Evolutionary conservation across 2,113 vertebrate genomes (phyloP).

Genomic region (Cygnus atratus): DNA sequence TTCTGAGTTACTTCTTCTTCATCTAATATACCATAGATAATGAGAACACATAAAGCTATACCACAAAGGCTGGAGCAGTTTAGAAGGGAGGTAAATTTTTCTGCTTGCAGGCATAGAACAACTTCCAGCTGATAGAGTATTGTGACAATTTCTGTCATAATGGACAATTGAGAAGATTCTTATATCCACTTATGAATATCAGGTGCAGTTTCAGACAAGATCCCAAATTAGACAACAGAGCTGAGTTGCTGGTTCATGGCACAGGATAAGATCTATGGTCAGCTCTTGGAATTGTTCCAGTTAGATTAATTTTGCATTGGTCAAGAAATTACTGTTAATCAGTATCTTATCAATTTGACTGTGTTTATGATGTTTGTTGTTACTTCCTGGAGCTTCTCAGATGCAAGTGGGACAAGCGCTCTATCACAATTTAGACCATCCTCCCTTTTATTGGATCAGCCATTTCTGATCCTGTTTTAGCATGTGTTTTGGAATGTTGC

Average conservation of each 20-base stretch:
- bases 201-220: not conserved
- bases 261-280: not conserved
- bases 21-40: too few species aligned
- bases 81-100: not conserved
- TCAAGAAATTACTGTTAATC: not conserved
- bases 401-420: not conserved
- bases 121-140: not conserved
- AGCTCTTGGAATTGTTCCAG: not conserved
- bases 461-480: not conserved
- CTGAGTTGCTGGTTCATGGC: not conserved
- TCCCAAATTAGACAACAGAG: not conserved
- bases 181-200: not conserved
- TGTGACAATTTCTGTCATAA: not conserved
- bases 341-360: not conserved
- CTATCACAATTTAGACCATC: not conserved
- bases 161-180: not conserved
- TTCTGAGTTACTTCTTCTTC: not conserved
- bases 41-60: not conserved
- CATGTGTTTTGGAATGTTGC: not conserved
- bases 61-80: not conserved
- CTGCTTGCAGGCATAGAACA: not conserved
- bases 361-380: not conserved
- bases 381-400: not conserved
- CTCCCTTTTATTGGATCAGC: not conserved
- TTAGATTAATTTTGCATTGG: not conserved